phyloP scores from a whole-genome alignment of 2,888 invertebrate species.

The Bimastos eiseni region DNA sequence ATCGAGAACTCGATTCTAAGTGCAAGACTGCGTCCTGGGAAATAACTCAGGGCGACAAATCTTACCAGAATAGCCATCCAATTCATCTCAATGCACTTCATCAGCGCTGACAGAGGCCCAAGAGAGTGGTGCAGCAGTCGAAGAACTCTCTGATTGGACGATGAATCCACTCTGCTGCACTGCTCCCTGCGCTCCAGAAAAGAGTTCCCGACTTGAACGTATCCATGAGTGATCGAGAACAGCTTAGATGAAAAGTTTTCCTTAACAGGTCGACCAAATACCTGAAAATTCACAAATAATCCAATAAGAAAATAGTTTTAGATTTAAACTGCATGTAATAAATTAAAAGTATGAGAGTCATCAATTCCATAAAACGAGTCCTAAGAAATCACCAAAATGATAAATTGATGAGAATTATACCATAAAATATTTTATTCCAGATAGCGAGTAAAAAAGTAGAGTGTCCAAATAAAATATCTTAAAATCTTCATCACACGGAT shows the following conservation, averaged over 20 bases:
- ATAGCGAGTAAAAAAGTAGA: background rate
- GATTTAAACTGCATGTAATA: background rate
- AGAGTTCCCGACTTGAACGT: slow-evolving; percentile 26
- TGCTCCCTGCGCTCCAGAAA: background rate
- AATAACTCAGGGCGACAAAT: background rate
- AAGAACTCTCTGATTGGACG: background rate
- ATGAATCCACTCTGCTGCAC: background rate
- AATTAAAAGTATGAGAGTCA: background rate
- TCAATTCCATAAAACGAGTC: background rate
- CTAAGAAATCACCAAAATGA: background rate
- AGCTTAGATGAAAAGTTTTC: background rate
- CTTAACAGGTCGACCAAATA: slow-evolving; percentile 17
- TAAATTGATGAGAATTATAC: background rate
- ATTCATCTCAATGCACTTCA: slow-evolving; percentile 84
- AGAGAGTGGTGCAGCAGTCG: background rate
- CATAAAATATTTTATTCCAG: background rate
- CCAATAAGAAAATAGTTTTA: background rate
- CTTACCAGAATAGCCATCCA: slow-evolving; percentile 80
- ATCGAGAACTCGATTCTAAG: too few relatives aligned
- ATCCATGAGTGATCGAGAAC: background rate
- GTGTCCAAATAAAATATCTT: background rate
- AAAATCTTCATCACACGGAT: background rate
- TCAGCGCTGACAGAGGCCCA: slow-evolving; percentile 62
- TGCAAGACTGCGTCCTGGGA: too few relatives aligned
- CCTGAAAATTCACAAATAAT: slow-evolving; percentile 3